These are phyloP conservation scores for Phrixothrix hirtus DNA, from an alignment of 2,888 invertebrate species.

Conservation along the genomic window DNA sequence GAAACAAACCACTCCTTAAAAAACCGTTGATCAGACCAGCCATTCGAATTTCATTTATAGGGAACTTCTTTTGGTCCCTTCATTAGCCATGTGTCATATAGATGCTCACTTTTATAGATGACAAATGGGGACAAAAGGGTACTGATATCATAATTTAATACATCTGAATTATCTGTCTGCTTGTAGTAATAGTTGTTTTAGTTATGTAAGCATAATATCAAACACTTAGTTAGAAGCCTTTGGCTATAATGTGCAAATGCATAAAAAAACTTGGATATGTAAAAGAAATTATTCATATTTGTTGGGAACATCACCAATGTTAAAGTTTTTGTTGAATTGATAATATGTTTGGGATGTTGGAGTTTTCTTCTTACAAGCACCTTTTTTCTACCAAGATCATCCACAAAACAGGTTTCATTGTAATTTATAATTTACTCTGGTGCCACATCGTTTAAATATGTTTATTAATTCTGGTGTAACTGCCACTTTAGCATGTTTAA, in stretches of 20 bases:
- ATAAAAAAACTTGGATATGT: too few relatives aligned
- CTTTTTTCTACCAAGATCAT: constrained; percentile 7
- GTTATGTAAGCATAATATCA: too few relatives aligned
- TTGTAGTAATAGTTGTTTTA: too few relatives aligned
- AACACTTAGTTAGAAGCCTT: too few relatives aligned
- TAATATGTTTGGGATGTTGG: constrained; percentile 1
- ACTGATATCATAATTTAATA: not conserved
- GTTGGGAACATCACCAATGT: constrained; percentile 1
- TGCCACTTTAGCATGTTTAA: not conserved
- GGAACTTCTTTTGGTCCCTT: not conserved
- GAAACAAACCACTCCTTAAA: constrained; percentile 6
- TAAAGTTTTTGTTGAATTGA: constrained; percentile 3
- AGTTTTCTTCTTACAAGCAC: constrained; percentile 1
- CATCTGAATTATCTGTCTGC: too few relatives aligned
- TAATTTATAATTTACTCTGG: constrained; percentile 6
- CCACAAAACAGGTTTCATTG: constrained; percentile 11
- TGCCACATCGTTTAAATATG: not conserved
- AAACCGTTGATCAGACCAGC: not conserved
- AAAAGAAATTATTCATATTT: too few relatives aligned
- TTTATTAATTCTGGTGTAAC: not conserved
- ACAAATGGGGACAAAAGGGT: not conserved
- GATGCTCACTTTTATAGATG: not conserved
- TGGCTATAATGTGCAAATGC: too few relatives aligned
- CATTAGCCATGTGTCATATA: not conserved
- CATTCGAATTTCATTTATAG: not conserved